These are phyloP conservation scores for Masnerella sp. DNA, from an alignment of 2,888 invertebrate species.

Conservation along the genomic window DNA sequence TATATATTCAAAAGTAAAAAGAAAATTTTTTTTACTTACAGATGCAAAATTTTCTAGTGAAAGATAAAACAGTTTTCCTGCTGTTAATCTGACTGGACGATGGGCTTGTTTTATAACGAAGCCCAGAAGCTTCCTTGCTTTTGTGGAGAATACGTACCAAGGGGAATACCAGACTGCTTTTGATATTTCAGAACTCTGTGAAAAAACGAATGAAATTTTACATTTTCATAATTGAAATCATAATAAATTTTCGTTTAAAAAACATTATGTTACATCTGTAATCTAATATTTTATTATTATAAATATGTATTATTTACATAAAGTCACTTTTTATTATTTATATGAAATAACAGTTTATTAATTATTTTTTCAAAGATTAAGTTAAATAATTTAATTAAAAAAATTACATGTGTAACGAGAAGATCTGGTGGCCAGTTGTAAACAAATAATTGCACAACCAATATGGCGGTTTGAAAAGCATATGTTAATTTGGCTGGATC, in stretches of 20 bases:
- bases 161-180: constrained; percentile 57
- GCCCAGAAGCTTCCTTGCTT: constrained; percentile 32
- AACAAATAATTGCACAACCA: constrained; percentile 63
- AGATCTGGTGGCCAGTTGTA: constrained; percentile 66
- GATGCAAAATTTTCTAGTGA: constrained; percentile 54
- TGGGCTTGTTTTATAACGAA: constrained; percentile 29
- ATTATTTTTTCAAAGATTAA: too few relatives aligned
- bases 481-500: constrained; percentile 63
- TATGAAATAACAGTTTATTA: too few relatives aligned
- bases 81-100: constrained; percentile 43
- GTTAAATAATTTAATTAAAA: too few relatives aligned
- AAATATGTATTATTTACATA: background rate
- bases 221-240: background rate
- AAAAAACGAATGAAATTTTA: background rate
- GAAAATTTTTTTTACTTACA: constrained; percentile 16
- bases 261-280: too few relatives aligned
- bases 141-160: constrained; percentile 59
- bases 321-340: too few relatives aligned
- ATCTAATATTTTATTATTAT: too few relatives aligned
- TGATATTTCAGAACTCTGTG: constrained; percentile 61
- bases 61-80: constrained; percentile 49
- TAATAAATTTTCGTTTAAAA: background rate
- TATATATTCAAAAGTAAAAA: too few relatives aligned
- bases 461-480: constrained; percentile 59
- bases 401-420: constrained; percentile 58